A percentile compares a stretch with the other conserved stretches of the same genome.
phyloP scores from a whole-genome alignment of 2,888 invertebrate genomes.

The Conops quadrifasciatus region DNA sequence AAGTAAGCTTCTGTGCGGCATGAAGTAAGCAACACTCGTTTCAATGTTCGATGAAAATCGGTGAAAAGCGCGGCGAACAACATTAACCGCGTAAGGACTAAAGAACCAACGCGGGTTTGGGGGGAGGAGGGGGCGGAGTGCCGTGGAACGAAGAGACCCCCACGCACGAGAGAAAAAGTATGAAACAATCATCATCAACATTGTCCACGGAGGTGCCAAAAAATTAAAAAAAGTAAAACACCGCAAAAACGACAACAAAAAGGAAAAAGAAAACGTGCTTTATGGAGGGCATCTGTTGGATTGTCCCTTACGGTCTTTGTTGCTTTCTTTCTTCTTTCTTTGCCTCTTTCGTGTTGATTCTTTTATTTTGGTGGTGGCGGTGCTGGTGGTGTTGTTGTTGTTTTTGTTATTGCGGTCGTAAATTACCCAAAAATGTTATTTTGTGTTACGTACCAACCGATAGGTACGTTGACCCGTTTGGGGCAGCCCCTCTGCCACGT shows the following conservation, averaged over 20 bases:
- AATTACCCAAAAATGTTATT: conserved; percentile 31
- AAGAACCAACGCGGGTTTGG: background rate
- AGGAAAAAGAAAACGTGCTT: background rate
- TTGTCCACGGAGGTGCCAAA: conserved; percentile 23
- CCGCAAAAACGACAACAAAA: background rate
- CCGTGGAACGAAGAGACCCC: too few relatives aligned
- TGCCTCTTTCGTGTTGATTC: background rate
- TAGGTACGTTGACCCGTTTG: background rate
- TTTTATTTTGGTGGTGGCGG: background rate
- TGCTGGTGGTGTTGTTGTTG: background rate
- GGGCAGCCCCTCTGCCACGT: too few relatives aligned
- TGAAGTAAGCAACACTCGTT: conserved; percentile 5
- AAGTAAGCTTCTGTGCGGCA: background rate
- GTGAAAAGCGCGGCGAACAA: background rate
- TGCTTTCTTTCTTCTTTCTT: background rate
- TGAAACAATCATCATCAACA: background rate
- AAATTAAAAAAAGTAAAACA: conserved; percentile 4
- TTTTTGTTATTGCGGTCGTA: conserved; percentile 14
- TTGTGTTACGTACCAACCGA: background rate
- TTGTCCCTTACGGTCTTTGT: background rate
- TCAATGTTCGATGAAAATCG: background rate
- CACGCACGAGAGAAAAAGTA: too few relatives aligned
- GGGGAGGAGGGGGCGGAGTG: too few relatives aligned
- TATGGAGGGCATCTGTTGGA: background rate
- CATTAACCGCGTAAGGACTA: background rate